These are phyloP conservation scores for Ficedula albicollis DNA, from an alignment of 2,797 vertebrate genomes.

Conservation along the genomic window DNA sequence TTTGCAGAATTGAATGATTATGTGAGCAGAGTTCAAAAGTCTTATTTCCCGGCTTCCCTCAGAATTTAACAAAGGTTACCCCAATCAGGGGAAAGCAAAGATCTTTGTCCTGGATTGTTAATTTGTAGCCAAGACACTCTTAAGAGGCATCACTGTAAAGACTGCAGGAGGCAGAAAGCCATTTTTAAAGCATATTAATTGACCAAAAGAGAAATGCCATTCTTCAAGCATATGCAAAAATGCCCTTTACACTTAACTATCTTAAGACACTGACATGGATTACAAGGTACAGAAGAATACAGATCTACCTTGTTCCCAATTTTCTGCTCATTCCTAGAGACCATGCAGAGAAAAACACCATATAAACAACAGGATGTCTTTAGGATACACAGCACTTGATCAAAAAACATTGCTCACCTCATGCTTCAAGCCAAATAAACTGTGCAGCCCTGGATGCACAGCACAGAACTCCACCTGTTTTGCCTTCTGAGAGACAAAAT, in stretches of 20 bases:
- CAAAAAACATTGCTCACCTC: background rate
- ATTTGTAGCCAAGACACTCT: background rate
- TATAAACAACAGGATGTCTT: background rate
- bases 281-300: background rate
- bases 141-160: background rate
- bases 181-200: background rate
- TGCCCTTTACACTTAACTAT: background rate
- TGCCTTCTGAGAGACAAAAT: background rate
- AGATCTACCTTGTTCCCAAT: background rate
- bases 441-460: background rate
- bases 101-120: background rate
- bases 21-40: background rate
- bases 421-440: background rate
- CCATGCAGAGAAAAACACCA: background rate
- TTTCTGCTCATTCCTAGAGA: background rate
- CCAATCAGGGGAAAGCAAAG: background rate
- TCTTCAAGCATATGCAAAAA: background rate
- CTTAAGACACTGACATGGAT: background rate
- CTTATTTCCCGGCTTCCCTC: background rate
- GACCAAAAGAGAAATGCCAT: background rate
- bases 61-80: background rate
- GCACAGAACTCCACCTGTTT: background rate
- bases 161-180: background rate
- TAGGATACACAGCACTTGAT: background rate
- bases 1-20: background rate